Base-by-base conservation (phyloP, 2,888 invertebrate genomes). In the Torymus aiolomorphi region DNA sequence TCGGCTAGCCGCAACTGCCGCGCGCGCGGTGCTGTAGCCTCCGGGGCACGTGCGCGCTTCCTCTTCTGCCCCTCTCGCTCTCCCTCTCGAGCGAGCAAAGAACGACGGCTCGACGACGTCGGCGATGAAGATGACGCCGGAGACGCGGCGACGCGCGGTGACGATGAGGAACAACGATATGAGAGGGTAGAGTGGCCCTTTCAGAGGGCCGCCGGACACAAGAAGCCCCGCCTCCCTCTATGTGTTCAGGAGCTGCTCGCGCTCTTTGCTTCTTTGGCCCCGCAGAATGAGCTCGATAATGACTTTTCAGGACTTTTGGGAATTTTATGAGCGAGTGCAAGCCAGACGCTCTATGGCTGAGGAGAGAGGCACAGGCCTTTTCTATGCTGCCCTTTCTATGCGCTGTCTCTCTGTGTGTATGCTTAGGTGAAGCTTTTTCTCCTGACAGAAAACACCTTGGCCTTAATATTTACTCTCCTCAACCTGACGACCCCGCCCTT, bases 241-340 rank as follows among this genome's bases (percentile, higher is more conserved):
- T 31, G 31, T 31, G 31, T 63, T 52, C 52, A 76, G 54, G 69
- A 61, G n/a, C 31, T 31, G 52, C 76, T 4, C 10, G n/a, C 8
- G 52, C 31, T 62, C 72, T 80, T 76, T 76, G 67, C 66, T 18
- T 62, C 72, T 76, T 76, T 76, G 62, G 59, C 31, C 67, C 62
- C 67, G 67, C 73, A 57, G 54, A 80, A 80, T 69, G 80, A 80
- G 76, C 80, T 69, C 73, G 73, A 73, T 80, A 80, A 76, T 76
- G 76, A 80, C 69, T 69, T 77, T 76, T 70, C 73, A 67, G 80
- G 73, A 76, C 69, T 73, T 52, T 65, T 80, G 62, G 31, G 72
- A 81, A 77, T 80, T 81, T 81, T 42, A 70, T 54, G 78, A 80
- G 70, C 31, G 31, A n/a, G n/a, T 2, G 20, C 20, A 20, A 20